Conservation (phyloP, 2,113 vertebrate species). For the Pelusios castaneus region DNA sequence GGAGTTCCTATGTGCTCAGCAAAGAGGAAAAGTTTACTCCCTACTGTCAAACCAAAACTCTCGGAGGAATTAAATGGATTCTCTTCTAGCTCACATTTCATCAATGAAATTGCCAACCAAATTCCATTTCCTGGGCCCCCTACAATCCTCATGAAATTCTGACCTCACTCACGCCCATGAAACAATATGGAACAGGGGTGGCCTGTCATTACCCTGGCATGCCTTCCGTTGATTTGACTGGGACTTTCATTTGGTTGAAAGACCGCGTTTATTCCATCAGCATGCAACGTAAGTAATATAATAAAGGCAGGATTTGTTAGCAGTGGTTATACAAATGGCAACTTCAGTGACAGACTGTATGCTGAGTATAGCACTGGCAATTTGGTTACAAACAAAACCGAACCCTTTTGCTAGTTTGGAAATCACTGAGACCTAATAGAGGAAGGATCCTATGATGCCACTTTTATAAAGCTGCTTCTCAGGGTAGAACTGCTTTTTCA, state of each 20-base stretch:
- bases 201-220: neutral
- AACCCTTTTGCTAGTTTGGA: neutral
- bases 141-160: neutral
- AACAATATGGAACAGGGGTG: neutral
- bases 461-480: conserved; percentile 19
- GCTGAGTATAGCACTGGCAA: neutral
- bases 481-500: conserved; percentile 20
- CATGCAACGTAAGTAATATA: neutral
- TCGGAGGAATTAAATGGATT: neutral
- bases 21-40: neutral
- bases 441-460: neutral
- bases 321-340: conserved; percentile 39
- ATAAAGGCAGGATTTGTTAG: neutral
- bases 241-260: neutral
- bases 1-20: neutral
- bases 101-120: conserved; percentile 1
- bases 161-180: conserved; percentile 25
- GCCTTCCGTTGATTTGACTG: neutral
- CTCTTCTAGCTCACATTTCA: neutral
- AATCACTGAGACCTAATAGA: neutral
- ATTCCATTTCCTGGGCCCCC: neutral
- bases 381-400: neutral
- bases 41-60: neutral
- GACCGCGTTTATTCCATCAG: neutral
- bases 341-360: neutral